Evolutionary conservation across 2,113 vertebrate species (phyloP).

Genomic region (Oophaga pumilio): DNA sequence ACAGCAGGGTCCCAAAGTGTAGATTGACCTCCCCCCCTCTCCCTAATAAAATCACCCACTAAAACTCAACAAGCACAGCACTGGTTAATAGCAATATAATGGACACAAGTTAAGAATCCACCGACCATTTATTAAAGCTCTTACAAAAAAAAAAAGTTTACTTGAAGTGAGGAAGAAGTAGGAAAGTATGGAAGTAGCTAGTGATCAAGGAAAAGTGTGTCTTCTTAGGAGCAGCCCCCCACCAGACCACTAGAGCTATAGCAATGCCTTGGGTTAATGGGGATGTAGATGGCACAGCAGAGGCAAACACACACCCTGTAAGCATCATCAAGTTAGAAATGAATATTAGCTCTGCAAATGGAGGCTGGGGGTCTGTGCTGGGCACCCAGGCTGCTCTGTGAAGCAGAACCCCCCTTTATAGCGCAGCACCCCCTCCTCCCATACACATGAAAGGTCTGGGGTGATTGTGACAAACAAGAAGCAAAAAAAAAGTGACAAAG

Average conservation of each 20-base stretch:
- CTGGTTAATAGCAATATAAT: neutral
- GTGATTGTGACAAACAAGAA: constrained; percentile 51
- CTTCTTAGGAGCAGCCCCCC: neutral
- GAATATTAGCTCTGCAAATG: neutral
- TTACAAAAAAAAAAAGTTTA: constrained; percentile 24
- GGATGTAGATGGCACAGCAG: neutral
- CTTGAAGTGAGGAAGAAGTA: constrained; percentile 27
- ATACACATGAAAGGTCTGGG: constrained; percentile 57
- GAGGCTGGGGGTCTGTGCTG: constrained; percentile 26
- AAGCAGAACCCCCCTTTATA: constrained; percentile 40
- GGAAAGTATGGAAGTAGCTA: neutral
- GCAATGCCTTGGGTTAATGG: neutral
- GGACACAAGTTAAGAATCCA: constrained; percentile 6
- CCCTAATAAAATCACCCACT: neutral
- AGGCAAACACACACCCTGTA: neutral
- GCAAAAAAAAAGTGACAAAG: constrained; percentile 57
- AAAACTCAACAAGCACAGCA: neutral
- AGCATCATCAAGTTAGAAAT: neutral
- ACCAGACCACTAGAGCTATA: constrained; percentile 24
- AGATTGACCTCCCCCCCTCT: neutral
- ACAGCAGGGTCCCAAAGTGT: neutral
- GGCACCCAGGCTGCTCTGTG: constrained; percentile 39
- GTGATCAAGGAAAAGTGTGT: neutral
- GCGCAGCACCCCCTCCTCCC: constrained; percentile 36
- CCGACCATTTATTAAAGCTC: constrained; percentile 27